A percentile compares a stretch with the other conserved stretches of the same genome.
Conservation (phyloP, 2,797 vertebrate species). For the Sebastes taczanowskii region DNA sequence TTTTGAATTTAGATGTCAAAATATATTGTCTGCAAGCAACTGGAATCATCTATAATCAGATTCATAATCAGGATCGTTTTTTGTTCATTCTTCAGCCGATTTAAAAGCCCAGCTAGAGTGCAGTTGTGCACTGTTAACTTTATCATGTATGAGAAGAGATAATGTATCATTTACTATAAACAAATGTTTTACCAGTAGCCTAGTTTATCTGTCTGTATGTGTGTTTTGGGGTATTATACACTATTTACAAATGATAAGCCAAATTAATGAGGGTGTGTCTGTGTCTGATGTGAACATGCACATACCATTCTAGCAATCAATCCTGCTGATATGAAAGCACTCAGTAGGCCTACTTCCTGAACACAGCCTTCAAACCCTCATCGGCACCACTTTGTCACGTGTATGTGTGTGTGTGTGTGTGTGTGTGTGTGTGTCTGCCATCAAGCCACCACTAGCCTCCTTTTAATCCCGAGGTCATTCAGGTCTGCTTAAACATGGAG, state of each 20-base stretch:
- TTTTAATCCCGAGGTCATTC: conserved; percentile 75
- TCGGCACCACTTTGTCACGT: conserved; percentile 42
- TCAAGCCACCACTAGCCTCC: conserved; percentile 49
- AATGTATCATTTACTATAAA: neutral
- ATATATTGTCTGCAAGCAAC: neutral
- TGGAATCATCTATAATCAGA: neutral
- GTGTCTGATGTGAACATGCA: conserved; percentile 42
- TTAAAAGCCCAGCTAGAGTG: neutral
- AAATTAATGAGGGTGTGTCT: conserved; percentile 30
- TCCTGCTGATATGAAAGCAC: conserved; percentile 58
- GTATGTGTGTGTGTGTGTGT: conserved; percentile 7
- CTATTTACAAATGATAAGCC: neutral
- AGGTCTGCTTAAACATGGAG: conserved; percentile 70
- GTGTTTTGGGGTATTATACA: neutral
- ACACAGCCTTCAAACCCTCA: conserved; percentile 30
- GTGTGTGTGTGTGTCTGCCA: conserved; percentile 30
- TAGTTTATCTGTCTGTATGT: neutral
- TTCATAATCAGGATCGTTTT: neutral
- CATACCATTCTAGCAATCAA: conserved; percentile 26
- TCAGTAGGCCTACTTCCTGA: conserved; percentile 30
- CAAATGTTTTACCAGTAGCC: neutral
- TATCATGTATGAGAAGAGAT: neutral
- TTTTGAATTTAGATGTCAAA: neutral
- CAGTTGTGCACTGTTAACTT: neutral
- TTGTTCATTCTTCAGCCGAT: neutral